phyloP scores from a whole-genome alignment of 2,797 vertebrate genomes.

The Pseudochromis fuscus region DNA sequence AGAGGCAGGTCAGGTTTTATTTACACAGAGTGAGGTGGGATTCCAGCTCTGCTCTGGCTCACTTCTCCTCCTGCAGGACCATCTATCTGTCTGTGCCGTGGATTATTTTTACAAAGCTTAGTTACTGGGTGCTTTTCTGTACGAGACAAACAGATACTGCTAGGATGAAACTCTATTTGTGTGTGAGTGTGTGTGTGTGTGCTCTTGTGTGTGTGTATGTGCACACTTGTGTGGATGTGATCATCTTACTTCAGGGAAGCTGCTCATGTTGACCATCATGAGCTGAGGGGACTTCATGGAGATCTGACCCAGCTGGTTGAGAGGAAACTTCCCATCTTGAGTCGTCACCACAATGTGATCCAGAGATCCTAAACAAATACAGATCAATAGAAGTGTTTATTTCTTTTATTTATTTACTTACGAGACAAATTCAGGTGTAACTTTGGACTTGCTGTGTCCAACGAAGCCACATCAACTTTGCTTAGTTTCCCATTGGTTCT shows the following conservation, averaged over 20 bases:
- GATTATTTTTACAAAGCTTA: slow-evolving; percentile 71
- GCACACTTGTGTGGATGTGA: slow-evolving; percentile 24
- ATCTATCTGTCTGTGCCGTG: slow-evolving; percentile 61
- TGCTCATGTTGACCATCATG: slow-evolving; percentile 94
- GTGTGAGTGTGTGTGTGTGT: background rate
- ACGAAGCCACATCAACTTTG: too few species aligned
- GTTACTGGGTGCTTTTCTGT: slow-evolving; percentile 53
- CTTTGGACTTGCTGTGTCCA: too few species aligned
- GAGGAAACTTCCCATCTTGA: slow-evolving; percentile 92
- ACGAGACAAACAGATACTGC: slow-evolving; percentile 55
- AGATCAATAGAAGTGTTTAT: slow-evolving; percentile 33
- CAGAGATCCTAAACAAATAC: slow-evolving; percentile 88
- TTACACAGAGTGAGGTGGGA: slow-evolving; percentile 61
- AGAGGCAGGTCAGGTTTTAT: slow-evolving; percentile 78
- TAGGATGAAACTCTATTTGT: slow-evolving; percentile 20
- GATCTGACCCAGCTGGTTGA: slow-evolving; percentile 97
- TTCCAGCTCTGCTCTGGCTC: slow-evolving; percentile 66
- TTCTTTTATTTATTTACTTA: slow-evolving; percentile 21
- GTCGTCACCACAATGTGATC: slow-evolving; percentile 93
- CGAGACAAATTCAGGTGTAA: too few species aligned
- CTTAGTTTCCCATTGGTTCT: too few species aligned
- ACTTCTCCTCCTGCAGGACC: slow-evolving; percentile 47
- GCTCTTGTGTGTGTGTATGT: slow-evolving; percentile 25
- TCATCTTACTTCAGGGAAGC: slow-evolving; percentile 92
- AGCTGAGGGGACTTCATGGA: slow-evolving; percentile 94